A percentile compares a stretch with the other conserved stretches of the same genome.
Evolutionary conservation across 1,140 invertebrate genomes (phyloP).

Genomic region (Campodea augens): DNA sequence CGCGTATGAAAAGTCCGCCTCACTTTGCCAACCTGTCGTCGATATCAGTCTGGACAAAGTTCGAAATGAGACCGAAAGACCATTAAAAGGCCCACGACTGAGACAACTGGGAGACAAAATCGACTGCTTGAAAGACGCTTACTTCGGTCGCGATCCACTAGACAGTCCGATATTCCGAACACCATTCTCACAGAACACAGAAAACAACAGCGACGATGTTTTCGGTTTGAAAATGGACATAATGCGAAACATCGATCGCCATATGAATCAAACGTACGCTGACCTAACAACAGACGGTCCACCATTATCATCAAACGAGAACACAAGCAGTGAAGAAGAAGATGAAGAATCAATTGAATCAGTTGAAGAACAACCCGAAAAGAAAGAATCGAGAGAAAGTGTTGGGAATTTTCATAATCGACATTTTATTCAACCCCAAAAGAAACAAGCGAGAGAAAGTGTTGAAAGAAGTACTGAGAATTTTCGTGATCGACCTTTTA

Average conservation of each 20-base stretch:
- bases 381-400: neutral
- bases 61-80: neutral
- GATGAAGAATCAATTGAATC: neutral
- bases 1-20: slow-evolving; percentile 18
- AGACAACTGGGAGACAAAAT: slow-evolving; percentile 43
- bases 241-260: neutral
- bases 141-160: slow-evolving; percentile 47
- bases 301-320: neutral
- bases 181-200: neutral
- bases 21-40: slow-evolving; percentile 9
- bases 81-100: slow-evolving; percentile 24
- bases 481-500: no score
- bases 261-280: neutral
- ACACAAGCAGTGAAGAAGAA: neutral
- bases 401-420: neutral
- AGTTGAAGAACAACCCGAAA: neutral
- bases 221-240: neutral
- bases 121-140: slow-evolving; percentile 48
- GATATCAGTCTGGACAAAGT: slow-evolving; percentile 1
- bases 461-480: no score
- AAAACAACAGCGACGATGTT: neutral
- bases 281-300: neutral
- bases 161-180: slow-evolving; percentile 47
- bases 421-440: neutral
- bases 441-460: no score